These are phyloP conservation scores for Callipepla californica DNA, from an alignment of 2,113 vertebrate genomes.

Conservation along the genomic window DNA sequence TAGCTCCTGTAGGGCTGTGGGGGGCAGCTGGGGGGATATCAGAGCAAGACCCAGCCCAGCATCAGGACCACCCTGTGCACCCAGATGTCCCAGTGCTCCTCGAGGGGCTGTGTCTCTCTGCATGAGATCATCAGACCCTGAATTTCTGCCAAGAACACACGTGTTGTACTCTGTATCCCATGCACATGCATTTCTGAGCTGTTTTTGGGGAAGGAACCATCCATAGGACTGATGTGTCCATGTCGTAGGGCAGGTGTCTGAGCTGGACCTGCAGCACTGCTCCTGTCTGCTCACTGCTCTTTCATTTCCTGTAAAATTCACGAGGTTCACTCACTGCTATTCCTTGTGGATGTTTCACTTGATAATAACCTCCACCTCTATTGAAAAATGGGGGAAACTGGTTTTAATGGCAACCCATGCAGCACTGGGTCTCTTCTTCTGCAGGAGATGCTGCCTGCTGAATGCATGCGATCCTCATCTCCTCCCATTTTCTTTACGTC, in stretches of 20 bases:
- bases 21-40: neutral
- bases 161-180: neutral
- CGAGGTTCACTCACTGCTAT: neutral
- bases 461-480: neutral
- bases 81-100: neutral
- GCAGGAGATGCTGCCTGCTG: neutral
- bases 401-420: neutral
- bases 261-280: neutral
- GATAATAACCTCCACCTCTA: neutral
- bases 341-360: neutral
- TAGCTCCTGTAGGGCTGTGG: neutral
- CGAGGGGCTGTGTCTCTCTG: neutral
- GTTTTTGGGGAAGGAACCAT: neutral
- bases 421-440: neutral
- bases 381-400: neutral
- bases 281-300: neutral
- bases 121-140: neutral
- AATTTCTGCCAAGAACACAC: neutral
- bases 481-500: neutral
- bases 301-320: neutral
- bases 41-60: neutral
- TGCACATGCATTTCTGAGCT: neutral
- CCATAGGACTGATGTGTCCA: neutral
- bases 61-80: neutral
- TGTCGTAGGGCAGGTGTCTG: rapidly evolving